Base-by-base conservation (phyloP, 2,797 vertebrate genomes). In the Peromyscus attwateri region DNA sequence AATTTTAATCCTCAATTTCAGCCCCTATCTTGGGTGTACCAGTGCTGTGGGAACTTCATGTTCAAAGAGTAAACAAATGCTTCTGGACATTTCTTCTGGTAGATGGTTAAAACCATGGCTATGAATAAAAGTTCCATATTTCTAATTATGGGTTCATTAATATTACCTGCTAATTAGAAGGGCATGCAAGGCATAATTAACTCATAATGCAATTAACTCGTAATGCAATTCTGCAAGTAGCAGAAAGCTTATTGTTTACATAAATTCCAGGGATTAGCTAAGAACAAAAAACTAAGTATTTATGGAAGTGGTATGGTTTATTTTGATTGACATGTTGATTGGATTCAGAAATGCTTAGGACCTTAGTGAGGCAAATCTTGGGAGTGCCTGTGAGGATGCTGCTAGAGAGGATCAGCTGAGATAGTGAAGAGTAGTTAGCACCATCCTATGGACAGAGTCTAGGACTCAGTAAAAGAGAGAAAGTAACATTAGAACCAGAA, bases 241-340 rank as follows among this genome's bases (percentile, higher is more conserved):
- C 21, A 25, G 27, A 79, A 83, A 91, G 3, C 9, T 57, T 91
- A 93, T 85, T 89, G 12, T 66, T 93, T 83, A 66, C 4, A 62
- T 91, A 87, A 75, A 95, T 82, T 93, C 25, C 11, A 87, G 1
- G 66, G 19, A 40, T 49, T 97, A 62, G 21, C 1, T 79, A 55
- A 85, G 66, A 87, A 70, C 83, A 62, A 82, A 92, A 77, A 92
- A 43, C 66, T 79, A 66, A 91, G 71, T 89, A 66, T 43, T 83
- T 96, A 46, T 89, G 12, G 7, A 21, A 95, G 57, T n/a, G 0
- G 11, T 64, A 49, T 62, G 40, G 12, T 49, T 64, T 46, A 46
- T 64, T 77, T 76, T 77, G 57, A n/a, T 64, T 49, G 87, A 89
- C 31, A 62, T 0, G 4, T 43, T 76, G 71, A 34, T 27, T 77